Percentiles rank a stretch among this genome's conserved stretches.
Evolutionary conservation across 2,113 vertebrate species (phyloP).

Genomic region (Ursus arctos): DNA sequence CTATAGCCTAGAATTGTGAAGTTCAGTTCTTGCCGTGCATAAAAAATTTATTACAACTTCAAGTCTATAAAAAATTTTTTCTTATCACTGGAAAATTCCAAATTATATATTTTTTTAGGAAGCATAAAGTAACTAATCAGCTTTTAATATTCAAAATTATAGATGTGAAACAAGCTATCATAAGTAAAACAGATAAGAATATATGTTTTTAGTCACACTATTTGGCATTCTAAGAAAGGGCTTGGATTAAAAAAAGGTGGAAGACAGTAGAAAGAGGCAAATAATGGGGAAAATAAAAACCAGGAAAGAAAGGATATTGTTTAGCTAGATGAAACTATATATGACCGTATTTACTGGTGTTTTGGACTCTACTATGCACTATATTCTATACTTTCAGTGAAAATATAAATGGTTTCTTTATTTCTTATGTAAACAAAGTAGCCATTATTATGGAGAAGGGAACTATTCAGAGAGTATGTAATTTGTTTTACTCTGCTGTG

Average conservation of each 20-base stretch:
- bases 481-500: not conserved
- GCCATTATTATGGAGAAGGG: not conserved
- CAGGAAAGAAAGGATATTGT: not conserved
- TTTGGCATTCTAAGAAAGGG: not conserved
- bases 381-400: not conserved
- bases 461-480: not conserved
- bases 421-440: not conserved
- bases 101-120: not conserved
- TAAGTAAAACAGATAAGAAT: not conserved
- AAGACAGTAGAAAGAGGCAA: not conserved
- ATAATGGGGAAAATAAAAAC: not conserved
- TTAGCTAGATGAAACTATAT: not conserved
- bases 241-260: not conserved
- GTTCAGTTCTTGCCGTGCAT: not conserved
- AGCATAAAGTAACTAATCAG: not conserved
- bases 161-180: not conserved
- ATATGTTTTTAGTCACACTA: not conserved
- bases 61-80: not conserved
- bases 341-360: not conserved
- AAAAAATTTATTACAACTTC: not conserved
- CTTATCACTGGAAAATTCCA: not conserved
- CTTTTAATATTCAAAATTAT: not conserved
- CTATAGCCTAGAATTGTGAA: not conserved
- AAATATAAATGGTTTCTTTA: not conserved
- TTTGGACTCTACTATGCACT: not conserved